Conservation (phyloP, 2,888 invertebrate species). For the Lottia scabra region DNA sequence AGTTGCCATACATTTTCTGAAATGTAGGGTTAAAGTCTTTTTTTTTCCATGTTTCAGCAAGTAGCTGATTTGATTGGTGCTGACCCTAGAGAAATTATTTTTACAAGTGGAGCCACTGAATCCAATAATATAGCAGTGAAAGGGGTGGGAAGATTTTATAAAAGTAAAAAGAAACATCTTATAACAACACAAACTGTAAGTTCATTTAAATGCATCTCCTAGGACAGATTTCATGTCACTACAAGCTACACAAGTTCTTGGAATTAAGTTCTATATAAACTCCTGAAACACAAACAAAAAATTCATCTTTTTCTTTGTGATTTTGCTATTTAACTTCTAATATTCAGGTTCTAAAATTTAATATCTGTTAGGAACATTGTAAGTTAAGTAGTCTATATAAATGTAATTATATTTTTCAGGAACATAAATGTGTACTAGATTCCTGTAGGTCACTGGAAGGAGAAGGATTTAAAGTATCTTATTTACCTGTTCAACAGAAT, state of each 20-base stretch:
- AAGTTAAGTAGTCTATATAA: no score
- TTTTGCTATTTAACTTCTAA: no score
- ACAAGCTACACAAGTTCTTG: no score
- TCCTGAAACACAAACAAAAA: no score
- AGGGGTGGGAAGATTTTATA: conserved; percentile 96
- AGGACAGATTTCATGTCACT: no score
- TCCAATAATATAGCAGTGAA: conserved; percentile 98
- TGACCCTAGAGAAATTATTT: conserved; percentile 96
- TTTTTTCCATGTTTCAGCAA: conserved; percentile 73
- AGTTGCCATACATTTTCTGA: no score
- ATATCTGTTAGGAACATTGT: no score
- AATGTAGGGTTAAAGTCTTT: no score
- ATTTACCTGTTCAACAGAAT: conserved; percentile 89
- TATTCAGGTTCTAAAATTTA: no score
- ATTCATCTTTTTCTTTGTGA: no score
- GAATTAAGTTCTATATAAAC: no score
- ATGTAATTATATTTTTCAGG: conserved; percentile 76
- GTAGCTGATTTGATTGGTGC: conserved; percentile 90
- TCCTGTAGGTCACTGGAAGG: conserved; percentile 94
- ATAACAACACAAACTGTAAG: conserved; percentile 96
- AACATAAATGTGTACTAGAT: conserved; percentile 99
- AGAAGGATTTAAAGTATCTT: conserved; percentile 95
- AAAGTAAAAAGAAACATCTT: conserved; percentile 91
- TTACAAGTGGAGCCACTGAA: conserved; percentile 99
- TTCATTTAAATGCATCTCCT: not conserved